Percentiles rank a stretch among this genome's conserved stretches.
Evolutionary conservation across 2,113 vertebrate species (phyloP).

Genomic region (Xerus inauris): DNA sequence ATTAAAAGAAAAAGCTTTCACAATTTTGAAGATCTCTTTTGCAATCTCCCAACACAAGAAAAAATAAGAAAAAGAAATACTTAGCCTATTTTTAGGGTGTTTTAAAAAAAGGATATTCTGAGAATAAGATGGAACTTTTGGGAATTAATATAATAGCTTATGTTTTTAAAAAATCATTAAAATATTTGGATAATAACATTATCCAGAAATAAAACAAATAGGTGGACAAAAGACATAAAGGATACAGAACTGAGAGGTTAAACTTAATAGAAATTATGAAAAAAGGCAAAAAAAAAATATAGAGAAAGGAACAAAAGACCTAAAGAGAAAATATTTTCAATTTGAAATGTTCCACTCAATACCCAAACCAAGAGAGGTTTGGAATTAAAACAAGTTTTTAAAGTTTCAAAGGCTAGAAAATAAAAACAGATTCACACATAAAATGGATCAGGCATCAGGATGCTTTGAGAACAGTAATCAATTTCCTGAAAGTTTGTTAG

Average conservation of each 20-base stretch:
- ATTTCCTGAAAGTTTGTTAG: background rate
- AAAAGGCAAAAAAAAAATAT: background rate
- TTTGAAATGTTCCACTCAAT: background rate
- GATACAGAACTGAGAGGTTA: background rate
- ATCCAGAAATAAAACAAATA: background rate
- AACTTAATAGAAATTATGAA: background rate
- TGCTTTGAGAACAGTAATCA: background rate
- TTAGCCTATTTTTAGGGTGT: background rate
- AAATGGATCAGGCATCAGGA: background rate
- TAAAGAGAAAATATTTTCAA: background rate
- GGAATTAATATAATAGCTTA: conserved; percentile 17
- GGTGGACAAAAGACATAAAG: background rate
- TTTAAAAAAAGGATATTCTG: background rate
- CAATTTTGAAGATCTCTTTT: background rate
- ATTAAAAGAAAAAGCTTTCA: background rate
- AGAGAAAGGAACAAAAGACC: background rate
- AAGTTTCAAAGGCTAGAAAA: background rate
- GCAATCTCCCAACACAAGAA: background rate
- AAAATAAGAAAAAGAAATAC: background rate
- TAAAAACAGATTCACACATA: background rate
- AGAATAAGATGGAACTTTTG: background rate
- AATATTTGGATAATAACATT: background rate
- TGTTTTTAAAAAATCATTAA: background rate
- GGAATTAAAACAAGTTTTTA: background rate
- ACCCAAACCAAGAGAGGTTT: background rate